Conservation (phyloP, 2,888 invertebrate genomes). For the Hanleya hanleyi region DNA sequence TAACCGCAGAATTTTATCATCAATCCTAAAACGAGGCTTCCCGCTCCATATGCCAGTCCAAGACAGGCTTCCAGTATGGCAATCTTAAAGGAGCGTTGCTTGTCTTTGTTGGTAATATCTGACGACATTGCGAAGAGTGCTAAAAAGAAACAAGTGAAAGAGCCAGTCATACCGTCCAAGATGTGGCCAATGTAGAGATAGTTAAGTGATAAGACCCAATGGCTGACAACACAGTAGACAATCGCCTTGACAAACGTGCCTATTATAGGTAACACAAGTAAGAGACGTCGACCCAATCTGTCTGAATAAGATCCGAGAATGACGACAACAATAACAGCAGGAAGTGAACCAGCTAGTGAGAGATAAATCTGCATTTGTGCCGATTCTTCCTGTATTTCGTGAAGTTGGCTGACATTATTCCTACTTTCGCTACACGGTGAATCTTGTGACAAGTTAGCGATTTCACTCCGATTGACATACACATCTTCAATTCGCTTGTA, state of each 20-base stretch:
- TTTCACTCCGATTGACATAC: too few relatives aligned
- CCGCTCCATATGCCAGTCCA: conserved; percentile 27
- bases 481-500: too few relatives aligned
- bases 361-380: conserved; percentile 36
- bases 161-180: conserved; percentile 42
- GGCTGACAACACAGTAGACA: conserved; percentile 31
- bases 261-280: conserved; percentile 31
- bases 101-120: conserved; percentile 40
- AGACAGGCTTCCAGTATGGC: conserved; percentile 30
- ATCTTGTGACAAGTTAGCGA: too few relatives aligned
- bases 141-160: conserved; percentile 30
- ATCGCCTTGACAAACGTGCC: conserved; percentile 26
- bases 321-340: conserved; percentile 31
- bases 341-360: conserved; percentile 25
- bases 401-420: too few relatives aligned
- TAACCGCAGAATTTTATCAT: conserved; percentile 30
- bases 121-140: conserved; percentile 31
- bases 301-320: conserved; percentile 41
- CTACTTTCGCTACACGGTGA: too few relatives aligned
- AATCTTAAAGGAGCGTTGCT: conserved; percentile 34
- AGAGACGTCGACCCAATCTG: conserved; percentile 36
- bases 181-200: conserved; percentile 33
- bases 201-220: conserved; percentile 34
- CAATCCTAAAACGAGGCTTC: conserved; percentile 36
- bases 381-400: conserved; percentile 31